Evolutionary conservation across 2,113 vertebrate species (phyloP), one percentile per base, ranked within the genome.

Genomic region (Sporophila hypoxantha): DNA sequence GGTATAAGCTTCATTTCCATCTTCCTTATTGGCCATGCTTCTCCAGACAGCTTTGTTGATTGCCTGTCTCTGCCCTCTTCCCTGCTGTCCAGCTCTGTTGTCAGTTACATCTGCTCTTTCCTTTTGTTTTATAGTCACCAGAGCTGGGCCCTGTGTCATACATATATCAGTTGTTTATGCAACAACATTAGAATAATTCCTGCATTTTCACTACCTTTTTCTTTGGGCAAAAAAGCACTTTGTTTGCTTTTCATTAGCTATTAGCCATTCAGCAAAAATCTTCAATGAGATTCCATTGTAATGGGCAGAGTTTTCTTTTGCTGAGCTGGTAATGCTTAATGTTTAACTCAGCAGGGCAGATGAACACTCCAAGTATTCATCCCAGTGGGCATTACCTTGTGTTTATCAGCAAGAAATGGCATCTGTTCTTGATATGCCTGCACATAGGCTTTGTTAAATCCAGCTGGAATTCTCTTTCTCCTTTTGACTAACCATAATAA

Each of bases 1-100:
- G 98, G 98, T 98, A 97, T 80, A 95, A 93, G 39, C 44, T 53
- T 68, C 27, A 47, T 53, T 81, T 73, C 69, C 53, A 41, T 52
- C 50, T 65, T 34, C 60, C 20, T 82, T 88, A 42, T 37, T 79
- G 52, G 29, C 78, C 29, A 10, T 69, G 17, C 52, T 90, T 91
- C 62, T 76, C 69, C 60, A 52, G 53, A 64, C 55, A 90, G 47
- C 73, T 79, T 67, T 91, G 66, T 50, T 4, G 3, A 47, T 78
- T 86, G 76, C 59, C 36, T 62, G 23, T 76, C 66, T 70, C 61
- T 76, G 25, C 64, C 37, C 47, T 76, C 76, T 76, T 85, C 17
- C 29, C 41, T 4, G 8, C 62, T 90, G 46, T 44, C 36, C 6
- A 2, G 12, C 34, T 75, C 53, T 56, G 26, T 50, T 76, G 41